phyloP scores from a whole-genome alignment of 2,888 invertebrate species.

The Euclidia mi region DNA sequence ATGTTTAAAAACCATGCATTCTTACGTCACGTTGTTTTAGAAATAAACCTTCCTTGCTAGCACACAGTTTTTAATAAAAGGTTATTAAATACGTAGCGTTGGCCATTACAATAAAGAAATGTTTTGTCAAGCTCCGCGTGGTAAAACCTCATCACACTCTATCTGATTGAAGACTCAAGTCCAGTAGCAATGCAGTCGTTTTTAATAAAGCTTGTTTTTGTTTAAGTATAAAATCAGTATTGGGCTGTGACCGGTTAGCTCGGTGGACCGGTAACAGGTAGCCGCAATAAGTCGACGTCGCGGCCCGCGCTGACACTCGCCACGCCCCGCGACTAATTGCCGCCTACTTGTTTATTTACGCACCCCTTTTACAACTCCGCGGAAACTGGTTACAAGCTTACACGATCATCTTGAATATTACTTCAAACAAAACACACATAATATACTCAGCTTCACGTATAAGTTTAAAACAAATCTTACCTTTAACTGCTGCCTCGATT shows the following conservation, averaged over 20 bases:
- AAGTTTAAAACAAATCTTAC: conserved; percentile 62
- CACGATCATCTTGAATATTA: conserved; percentile 25
- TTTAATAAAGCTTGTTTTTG: not conserved
- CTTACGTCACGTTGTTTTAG: no score
- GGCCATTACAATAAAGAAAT: no score
- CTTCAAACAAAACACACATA: conserved; percentile 14
- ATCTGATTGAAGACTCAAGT: no score
- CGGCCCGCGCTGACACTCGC: conserved; percentile 64
- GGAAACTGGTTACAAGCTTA: conserved; percentile 40
- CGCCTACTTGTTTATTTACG: conserved; percentile 84
- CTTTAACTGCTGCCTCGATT: conserved; percentile 82
- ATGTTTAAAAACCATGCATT: no score
- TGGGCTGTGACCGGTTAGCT: not conserved
- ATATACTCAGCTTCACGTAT: no score
- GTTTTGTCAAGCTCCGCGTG: no score
- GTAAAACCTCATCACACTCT: no score
- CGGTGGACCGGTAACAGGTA: conserved; percentile 55
- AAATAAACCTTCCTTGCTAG: no score
- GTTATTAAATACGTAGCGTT: no score
- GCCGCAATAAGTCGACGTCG: conserved; percentile 65
- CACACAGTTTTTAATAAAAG: no score
- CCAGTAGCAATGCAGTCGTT: no score
- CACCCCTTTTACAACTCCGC: conserved; percentile 60
- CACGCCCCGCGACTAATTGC: conserved; percentile 80
- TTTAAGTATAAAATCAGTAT: not conserved